These are phyloP conservation scores for Malthinus seriepunctatus DNA, from an alignment of 2,888 invertebrate genomes.

Conservation along the genomic window DNA sequence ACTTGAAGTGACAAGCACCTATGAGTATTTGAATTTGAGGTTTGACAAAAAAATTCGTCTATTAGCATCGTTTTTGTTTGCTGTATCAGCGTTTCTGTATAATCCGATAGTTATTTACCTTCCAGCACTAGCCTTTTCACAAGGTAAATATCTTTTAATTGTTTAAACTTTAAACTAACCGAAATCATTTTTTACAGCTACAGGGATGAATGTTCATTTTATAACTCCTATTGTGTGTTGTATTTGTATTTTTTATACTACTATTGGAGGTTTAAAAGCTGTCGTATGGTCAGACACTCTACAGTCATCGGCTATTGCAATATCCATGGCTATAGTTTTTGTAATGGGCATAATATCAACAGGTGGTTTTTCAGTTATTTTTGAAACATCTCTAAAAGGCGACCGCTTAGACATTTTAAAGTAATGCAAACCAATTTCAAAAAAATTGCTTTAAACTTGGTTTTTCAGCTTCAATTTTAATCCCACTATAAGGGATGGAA, in stretches of 20 bases:
- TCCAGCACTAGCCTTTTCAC: conserved; percentile 65
- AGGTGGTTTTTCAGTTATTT: conserved; percentile 62
- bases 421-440: conserved; percentile 52
- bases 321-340: conserved; percentile 59
- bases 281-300: conserved; percentile 66
- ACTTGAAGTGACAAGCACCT: conserved; percentile 66
- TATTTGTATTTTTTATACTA: conserved; percentile 75
- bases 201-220: conserved; percentile 66
- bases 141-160: conserved; percentile 53
- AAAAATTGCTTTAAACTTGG: neutral
- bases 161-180: neutral
- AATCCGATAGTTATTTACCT: conserved; percentile 68
- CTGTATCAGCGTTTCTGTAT: conserved; percentile 59
- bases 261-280: conserved; percentile 68
- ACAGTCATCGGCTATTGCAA: conserved; percentile 61
- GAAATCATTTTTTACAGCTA: conserved; percentile 58
- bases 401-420: conserved; percentile 64
- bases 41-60: conserved; percentile 61
- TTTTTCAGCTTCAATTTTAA: conserved; percentile 62
- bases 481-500: conserved; percentile 63
- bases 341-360: conserved; percentile 60
- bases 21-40: conserved; percentile 64
- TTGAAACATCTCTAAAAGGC: conserved; percentile 60
- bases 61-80: conserved; percentile 60
- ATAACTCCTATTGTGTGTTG: conserved; percentile 69